phyloP scores from a whole-genome alignment of 2,113 vertebrate genomes.

The Psephotus haematonotus region DNA sequence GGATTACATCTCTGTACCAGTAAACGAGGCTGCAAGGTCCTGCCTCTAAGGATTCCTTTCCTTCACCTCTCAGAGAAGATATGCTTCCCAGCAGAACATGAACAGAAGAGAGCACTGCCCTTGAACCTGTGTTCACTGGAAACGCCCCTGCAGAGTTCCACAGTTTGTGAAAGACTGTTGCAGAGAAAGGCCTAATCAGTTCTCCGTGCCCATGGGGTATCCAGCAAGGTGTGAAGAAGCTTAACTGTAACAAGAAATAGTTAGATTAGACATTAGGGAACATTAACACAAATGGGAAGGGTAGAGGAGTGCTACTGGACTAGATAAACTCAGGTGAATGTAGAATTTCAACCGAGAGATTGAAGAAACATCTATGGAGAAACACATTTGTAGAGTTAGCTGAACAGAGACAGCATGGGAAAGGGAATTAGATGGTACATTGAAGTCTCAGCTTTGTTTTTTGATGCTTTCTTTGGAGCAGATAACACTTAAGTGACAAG shows the following conservation, averaged over 20 bases:
- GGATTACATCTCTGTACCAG: not conserved
- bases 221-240: not conserved
- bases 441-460: not conserved
- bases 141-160: not conserved
- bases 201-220: not conserved
- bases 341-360: not conserved
- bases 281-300: not conserved
- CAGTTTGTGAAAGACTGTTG: not conserved
- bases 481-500: not conserved
- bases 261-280: not conserved
- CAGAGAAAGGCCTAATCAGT: not conserved
- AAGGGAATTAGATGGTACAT: not conserved
- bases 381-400: not conserved
- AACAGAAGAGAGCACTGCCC: not conserved
- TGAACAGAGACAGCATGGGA: not conserved
- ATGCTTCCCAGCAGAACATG: not conserved
- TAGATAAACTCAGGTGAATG: not conserved
- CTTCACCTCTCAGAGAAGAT: not conserved
- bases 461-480: not conserved
- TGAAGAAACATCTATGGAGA: conserved; percentile 14
- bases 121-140: not conserved
- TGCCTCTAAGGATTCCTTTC: not conserved
- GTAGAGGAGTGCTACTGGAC: not conserved
- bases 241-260: not conserved
- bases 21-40: not conserved